Evolutionary conservation across 2,113 vertebrate species (phyloP).

Genomic region (Pterocles burchelli): DNA sequence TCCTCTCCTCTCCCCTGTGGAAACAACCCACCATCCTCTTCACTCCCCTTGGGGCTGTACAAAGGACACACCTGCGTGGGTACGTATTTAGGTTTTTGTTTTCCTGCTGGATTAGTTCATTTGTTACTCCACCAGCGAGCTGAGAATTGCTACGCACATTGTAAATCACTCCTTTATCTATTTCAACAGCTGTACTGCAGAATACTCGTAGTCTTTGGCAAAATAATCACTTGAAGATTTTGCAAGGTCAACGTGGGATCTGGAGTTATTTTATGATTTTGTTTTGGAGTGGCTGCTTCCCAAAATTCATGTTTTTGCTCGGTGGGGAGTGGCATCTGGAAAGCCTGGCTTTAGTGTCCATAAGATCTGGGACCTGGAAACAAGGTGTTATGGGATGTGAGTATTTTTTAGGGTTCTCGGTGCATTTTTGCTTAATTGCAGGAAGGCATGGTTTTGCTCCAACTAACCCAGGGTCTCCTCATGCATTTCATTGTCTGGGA

Average conservation of each 20-base stretch:
- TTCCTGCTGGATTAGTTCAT: not conserved
- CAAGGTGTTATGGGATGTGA: not conserved
- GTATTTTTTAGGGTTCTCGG: not conserved
- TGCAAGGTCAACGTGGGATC: not conserved
- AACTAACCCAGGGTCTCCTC: not conserved
- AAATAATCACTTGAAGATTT: conserved; percentile 3
- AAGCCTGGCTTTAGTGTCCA: not conserved
- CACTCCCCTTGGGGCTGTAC: not conserved
- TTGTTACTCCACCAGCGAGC: not conserved
- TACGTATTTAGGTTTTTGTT: conserved; percentile 51
- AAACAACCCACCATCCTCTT: not conserved
- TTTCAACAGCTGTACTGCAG: conserved; percentile 26
- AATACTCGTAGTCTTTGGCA: not conserved
- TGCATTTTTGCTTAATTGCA: not conserved
- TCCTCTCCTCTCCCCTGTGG: not conserved
- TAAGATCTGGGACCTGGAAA: not conserved
- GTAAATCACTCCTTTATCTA: conserved; percentile 22
- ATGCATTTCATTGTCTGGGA: not conserved
- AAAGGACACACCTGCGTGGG: conserved; percentile 58
- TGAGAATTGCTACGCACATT: not conserved
- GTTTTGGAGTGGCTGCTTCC: conserved; percentile 32
- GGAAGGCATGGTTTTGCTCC: not conserved
- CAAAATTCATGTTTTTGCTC: conserved; percentile 2
- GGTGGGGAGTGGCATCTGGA: accelerated
- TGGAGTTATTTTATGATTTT: conserved; percentile 38